Conservation (phyloP, 2,113 vertebrate species). For the Crotophaga sulcirostris region DNA sequence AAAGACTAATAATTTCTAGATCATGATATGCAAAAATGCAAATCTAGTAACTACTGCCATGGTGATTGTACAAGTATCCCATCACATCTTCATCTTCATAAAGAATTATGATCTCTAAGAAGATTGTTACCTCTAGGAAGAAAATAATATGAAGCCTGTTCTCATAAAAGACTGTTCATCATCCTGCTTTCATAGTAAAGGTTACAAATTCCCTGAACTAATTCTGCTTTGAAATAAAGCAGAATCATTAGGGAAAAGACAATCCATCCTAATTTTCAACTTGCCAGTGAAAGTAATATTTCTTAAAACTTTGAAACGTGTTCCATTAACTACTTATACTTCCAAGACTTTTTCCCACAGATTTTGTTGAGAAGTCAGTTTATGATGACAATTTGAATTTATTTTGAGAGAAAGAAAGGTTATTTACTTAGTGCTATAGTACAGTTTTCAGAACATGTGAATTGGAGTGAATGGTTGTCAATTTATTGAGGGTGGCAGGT, state of each 20-base stretch:
- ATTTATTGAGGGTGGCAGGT: conserved; percentile 27
- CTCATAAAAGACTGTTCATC: not conserved
- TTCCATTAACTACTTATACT: not conserved
- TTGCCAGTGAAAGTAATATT: not conserved
- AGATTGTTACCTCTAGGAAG: not conserved
- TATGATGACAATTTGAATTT: not conserved
- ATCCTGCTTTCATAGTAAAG: not conserved
- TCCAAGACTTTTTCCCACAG: not conserved
- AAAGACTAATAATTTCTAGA: not conserved
- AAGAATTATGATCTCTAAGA: not conserved
- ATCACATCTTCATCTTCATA: not conserved
- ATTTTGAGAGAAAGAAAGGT: not conserved
- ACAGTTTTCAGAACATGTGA: not conserved
- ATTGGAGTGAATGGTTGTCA: not conserved
- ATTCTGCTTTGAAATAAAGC: not conserved
- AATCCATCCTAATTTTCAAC: not conserved
- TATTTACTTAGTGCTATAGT: not conserved
- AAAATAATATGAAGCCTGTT: not conserved
- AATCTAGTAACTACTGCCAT: not conserved
- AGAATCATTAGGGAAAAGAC: not conserved
- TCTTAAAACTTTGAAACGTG: not conserved
- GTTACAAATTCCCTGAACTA: not conserved
- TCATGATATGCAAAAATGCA: not conserved
- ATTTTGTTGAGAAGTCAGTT: not conserved
- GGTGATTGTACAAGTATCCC: not conserved